Evolutionary conservation across 2,113 vertebrate genomes (phyloP), one percentile per base, ranked within the genome.

Genomic region (Aegotheles bennettii): DNA sequence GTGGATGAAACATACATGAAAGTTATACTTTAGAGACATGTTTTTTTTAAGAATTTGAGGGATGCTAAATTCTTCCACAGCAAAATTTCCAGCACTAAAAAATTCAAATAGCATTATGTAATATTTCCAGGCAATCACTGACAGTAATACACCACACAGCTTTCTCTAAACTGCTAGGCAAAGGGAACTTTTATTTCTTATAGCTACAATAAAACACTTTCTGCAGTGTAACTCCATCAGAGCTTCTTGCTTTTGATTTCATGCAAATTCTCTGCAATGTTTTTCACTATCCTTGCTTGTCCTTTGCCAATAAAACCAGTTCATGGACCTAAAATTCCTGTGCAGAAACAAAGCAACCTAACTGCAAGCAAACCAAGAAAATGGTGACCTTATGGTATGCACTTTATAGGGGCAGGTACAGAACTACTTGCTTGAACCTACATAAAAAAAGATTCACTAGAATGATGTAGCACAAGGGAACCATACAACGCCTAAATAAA

Each of bases 271-370:
- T 35, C 47, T 57, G 33, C 47, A 43, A 45, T 20, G 35, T 73
- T 94, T 90, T 90, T 83, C 29, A 87, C 28, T 83, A 31, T n/a
- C 26, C 18, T 84, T 78, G 20, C 31, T 84, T 88, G 63, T 64
- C 15, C 35, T 84, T 73, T 51, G 36, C 40, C 68, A 90, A 71
- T 93, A 96, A 89, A 88, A 86, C 25, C 64, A 78, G 93, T 80
- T 94, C 38, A 90, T 75, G 13, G 63, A 40, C 31, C 26, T 59
- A 77, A 71, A 92, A 59, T 19, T 74, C 35, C 67, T 53, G 21
- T 51, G 80, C 4, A 59, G 61, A 95, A 95, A 50, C 54, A 90
- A 67, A 84, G 60, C 23, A 54, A 69, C 38, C 21, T 68, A 81
- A 67, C 63, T 68, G 48, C 24, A 90, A 84, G 88, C 3, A 67